Evolutionary conservation across 2,888 invertebrate species (phyloP).

Genomic region (Plebejus melissa): DNA sequence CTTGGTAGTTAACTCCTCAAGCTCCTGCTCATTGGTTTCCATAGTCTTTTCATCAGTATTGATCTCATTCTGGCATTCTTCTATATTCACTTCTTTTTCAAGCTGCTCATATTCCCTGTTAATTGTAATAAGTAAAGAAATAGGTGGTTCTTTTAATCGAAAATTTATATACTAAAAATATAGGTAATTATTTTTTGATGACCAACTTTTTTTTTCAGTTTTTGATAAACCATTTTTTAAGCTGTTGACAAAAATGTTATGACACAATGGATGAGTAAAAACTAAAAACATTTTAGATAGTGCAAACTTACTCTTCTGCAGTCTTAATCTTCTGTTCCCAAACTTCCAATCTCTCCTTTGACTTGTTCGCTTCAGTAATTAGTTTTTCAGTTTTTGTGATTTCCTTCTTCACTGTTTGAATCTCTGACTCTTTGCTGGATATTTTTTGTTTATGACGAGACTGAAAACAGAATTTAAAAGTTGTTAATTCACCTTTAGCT

Average conservation of each 20-base stretch:
- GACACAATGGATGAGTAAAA: no score
- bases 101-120: slow-evolving; percentile 62
- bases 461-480: slow-evolving; percentile 46
- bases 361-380: slow-evolving; percentile 80
- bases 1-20: slow-evolving; percentile 81
- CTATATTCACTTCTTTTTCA: slow-evolving; percentile 73
- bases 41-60: slow-evolving; percentile 77
- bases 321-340: slow-evolving; percentile 69
- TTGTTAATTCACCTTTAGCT: not conserved
- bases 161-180: not conserved
- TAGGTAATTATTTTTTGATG: not conserved
- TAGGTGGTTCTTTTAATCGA: no score
- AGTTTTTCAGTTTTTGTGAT: slow-evolving; percentile 74
- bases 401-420: slow-evolving; percentile 77
- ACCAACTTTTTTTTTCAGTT: no score
- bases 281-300: no score
- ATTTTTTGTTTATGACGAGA: slow-evolving; percentile 84
- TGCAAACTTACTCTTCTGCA: slow-evolving; percentile 61
- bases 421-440: slow-evolving; percentile 78
- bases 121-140: not conserved
- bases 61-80: slow-evolving; percentile 79
- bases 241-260: no score
- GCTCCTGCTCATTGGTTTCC: slow-evolving; percentile 77
- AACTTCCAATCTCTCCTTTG: slow-evolving; percentile 74
- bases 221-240: no score